phyloP scores from a whole-genome alignment of 2,888 invertebrate species.

The Tetramorium bicarinatum region DNA sequence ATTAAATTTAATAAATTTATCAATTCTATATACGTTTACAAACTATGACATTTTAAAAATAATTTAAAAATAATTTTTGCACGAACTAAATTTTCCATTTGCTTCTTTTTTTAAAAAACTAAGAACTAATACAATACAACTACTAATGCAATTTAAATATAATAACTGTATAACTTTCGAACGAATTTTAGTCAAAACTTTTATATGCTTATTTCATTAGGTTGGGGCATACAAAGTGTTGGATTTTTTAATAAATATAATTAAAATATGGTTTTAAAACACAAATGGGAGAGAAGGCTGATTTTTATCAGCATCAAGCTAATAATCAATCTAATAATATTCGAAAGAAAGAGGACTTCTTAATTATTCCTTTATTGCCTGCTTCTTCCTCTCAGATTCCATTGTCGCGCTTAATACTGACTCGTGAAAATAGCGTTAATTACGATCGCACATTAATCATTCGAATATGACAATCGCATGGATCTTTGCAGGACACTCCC shows the following conservation, averaged over 20 bases:
- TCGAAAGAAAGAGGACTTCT: background rate
- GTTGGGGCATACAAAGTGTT: background rate
- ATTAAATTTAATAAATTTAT: background rate
- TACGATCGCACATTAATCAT: constrained; percentile 20
- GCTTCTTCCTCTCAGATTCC: background rate
- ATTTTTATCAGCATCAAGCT: background rate
- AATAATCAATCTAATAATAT: background rate
- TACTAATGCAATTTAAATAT: no score
- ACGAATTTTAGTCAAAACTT: background rate
- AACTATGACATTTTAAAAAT: background rate
- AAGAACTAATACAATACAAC: background rate
- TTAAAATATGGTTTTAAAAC: background rate
- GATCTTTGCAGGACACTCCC: constrained; percentile 3
- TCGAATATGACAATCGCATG: background rate
- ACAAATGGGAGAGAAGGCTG: background rate
- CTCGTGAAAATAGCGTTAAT: background rate
- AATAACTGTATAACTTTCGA: background rate
- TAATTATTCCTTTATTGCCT: background rate
- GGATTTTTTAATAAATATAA: background rate
- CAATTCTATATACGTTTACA: background rate
- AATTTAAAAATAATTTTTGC: background rate
- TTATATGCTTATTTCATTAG: background rate
- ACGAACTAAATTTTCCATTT: background rate
- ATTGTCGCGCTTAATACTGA: background rate
- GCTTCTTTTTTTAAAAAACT: background rate